These are phyloP conservation scores for Torymus texanus DNA, from an alignment of 2,888 invertebrate genomes.

Conservation along the genomic window DNA sequence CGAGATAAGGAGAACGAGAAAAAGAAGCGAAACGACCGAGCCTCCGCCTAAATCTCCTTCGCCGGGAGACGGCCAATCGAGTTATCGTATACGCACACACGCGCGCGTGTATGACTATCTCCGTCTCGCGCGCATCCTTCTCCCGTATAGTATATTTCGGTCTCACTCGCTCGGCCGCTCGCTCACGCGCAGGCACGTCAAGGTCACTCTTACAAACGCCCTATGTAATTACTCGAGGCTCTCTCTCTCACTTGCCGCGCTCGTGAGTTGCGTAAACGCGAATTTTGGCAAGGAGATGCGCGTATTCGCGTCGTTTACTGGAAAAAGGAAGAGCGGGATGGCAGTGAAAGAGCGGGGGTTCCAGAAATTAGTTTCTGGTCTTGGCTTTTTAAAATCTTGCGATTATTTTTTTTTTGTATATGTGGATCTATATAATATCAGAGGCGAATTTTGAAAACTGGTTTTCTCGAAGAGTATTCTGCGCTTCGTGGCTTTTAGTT, in stretches of 20 bases:
- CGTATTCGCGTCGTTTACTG: neutral
- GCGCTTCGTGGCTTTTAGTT: too few relatives aligned
- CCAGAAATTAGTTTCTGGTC: too few relatives aligned
- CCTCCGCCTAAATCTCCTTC: too few relatives aligned
- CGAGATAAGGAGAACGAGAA: conserved; percentile 14
- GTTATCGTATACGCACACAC: neutral
- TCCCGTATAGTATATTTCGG: conserved; percentile 2
- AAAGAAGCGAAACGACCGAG: conserved; percentile 5
- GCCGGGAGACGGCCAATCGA: conserved; percentile 1
- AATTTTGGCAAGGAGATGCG: conserved; percentile 21
- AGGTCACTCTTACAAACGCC: conserved; percentile 66
- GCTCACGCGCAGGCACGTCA: conserved; percentile 52
- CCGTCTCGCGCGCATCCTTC: too few relatives aligned
- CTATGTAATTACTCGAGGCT: conserved; percentile 41
- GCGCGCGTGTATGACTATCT: too few relatives aligned
- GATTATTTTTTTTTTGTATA: too few relatives aligned
- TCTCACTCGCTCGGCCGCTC: conserved; percentile 30
- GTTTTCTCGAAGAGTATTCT: too few relatives aligned
- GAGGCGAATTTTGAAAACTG: too few relatives aligned
- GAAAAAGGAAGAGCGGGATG: too few relatives aligned
- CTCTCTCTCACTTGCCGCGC: conserved; percentile 12
- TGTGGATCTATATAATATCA: too few relatives aligned
- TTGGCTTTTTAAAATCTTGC: too few relatives aligned
- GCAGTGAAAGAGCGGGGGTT: too few relatives aligned
- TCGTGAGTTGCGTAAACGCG: conserved; percentile 34